Base-by-base conservation (phyloP, 2,113 vertebrate species). In the Gulo gulo region DNA sequence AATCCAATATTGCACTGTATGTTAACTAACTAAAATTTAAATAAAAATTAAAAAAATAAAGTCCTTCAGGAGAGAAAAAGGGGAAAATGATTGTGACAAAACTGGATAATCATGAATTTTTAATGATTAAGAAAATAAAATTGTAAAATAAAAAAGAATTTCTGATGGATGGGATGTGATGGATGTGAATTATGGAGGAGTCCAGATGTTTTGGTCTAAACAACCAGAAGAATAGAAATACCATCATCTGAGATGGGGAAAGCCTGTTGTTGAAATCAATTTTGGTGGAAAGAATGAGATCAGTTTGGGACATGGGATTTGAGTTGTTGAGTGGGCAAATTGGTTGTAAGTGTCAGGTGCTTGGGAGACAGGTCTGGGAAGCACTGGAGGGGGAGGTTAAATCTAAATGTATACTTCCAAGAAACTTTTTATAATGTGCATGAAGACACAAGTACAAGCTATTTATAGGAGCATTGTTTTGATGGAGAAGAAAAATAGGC, bases 401-500 rank as follows among this genome's bases (percentile, higher is more conserved):
- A 81, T 80, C 16, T 82, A 67, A 85, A 36, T 85, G 23, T 79
- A 11, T 52, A 47, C 23, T 50, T 81, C 63, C 42, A 92, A 50
- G 79, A 92, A 82, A 55, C 9, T 21, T 74, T 88, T 42, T 74
- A 45, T 81, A 59, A 18, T 52, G 29, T 55, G n/a, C 31, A 55
- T 31, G 47, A 85, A 42, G 20, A 74, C 73, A 80, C 12, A 92
- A 59, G 9, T 78, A 81, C 15, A 92, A 55, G n/a, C 87, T 85
- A 23, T 93, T 89, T 85, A 71, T 90, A 67, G 42, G 50, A 94
- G 6, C 42, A 78, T 92, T 95, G 11, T 86, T 95, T 81, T 86
- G 21, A 67, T 96, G 65, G 31, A 95, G 50, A 92, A 90, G 50
- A 84, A 83, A 93, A 90, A 83, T n/a, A 57, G 83, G 78, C 52